Base-by-base conservation (phyloP, 1,140 invertebrate species). In the Propsilocerus akamusi region DNA sequence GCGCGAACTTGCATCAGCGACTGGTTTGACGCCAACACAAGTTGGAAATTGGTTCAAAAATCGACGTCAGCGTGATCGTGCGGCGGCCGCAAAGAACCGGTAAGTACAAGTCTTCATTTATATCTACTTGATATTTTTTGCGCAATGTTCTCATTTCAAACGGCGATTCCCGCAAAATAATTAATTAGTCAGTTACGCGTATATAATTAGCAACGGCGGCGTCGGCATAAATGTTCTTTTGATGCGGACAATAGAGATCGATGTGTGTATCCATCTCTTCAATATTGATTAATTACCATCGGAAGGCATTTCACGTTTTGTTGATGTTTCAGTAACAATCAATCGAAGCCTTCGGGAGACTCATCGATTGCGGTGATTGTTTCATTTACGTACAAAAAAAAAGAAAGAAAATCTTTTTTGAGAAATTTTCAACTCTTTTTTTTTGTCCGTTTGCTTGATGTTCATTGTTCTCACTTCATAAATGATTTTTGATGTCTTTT, bases 11-110 rank as follows among this genome's bases (percentile, higher is more conserved):
- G 97, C 97, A 17, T 84, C 88, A 58, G 92, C 93, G 34, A 99
- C 97, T 26, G 94, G 94, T 1, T 76, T 99, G 46, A 99, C 96
- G 50, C 91, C 95, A 6, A 99, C 96, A 47, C 97, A 99, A 71
- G 97, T 99, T 51, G 97, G 97, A 41, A 99, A 99, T 73, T 99
- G 96, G 97, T 99, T 99, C 77, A 99, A 99, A 69, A 99, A 99
- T 72, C 74, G 97, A 51, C 73, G 97, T 58, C 97, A 99, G 68
- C 75, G 97, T 54, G 97, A 99, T 72, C 72, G 97, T 56, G 96
- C 97, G 10, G 97, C 97, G 7, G 93, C 93, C n/a, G 92, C 93
- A 46, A 99, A 99, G 73, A 97, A 97, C 73, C 84, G 91, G 86
- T 96, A 73, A 68, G 78, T 73, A n/a, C 26, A 10, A 22, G 23